These are phyloP conservation scores for Toxotes chatareus DNA, from an alignment of 2,113 vertebrate species.

Conservation along the genomic window DNA sequence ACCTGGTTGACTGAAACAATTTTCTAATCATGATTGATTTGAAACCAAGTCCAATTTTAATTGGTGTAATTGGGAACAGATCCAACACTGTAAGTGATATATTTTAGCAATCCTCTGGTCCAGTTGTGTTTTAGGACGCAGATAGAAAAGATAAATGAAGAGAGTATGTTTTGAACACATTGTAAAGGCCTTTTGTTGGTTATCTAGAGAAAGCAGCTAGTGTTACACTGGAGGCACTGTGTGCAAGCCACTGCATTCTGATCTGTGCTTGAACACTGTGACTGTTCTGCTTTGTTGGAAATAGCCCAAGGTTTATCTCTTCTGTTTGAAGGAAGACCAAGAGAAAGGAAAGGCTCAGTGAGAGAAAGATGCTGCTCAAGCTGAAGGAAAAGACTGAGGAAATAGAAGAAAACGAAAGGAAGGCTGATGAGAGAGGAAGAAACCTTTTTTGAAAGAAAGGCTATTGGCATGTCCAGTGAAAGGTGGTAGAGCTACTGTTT, in stretches of 20 bases:
- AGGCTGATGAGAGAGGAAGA: slow-evolving; percentile 14
- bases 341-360: slow-evolving; percentile 8
- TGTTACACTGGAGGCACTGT: slow-evolving; percentile 58
- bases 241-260: slow-evolving; percentile 69
- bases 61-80: slow-evolving; percentile 15
- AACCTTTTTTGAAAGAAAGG: slow-evolving; percentile 29
- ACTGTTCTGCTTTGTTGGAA: slow-evolving; percentile 54
- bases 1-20: slow-evolving; percentile 17
- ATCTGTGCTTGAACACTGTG: slow-evolving; percentile 37
- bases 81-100: background rate
- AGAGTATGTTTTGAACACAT: slow-evolving; percentile 7
- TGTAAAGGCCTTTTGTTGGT: slow-evolving; percentile 61
- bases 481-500: slow-evolving; percentile 39
- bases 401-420: slow-evolving; percentile 29
- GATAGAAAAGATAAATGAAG: slow-evolving; percentile 3
- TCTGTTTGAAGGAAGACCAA: slow-evolving; percentile 34
- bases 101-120: background rate
- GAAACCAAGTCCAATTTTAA: slow-evolving; percentile 5
- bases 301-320: slow-evolving; percentile 42
- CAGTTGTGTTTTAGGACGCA: slow-evolving; percentile 24
- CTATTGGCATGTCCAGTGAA: slow-evolving; percentile 10
- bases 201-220: slow-evolving; percentile 49
- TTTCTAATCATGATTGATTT: slow-evolving; percentile 11
- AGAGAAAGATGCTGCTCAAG: slow-evolving; percentile 20
- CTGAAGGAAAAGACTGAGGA: slow-evolving; percentile 6